Base-by-base conservation (phyloP, 2,888 invertebrate genomes). In the Polymixis flavicincta region DNA sequence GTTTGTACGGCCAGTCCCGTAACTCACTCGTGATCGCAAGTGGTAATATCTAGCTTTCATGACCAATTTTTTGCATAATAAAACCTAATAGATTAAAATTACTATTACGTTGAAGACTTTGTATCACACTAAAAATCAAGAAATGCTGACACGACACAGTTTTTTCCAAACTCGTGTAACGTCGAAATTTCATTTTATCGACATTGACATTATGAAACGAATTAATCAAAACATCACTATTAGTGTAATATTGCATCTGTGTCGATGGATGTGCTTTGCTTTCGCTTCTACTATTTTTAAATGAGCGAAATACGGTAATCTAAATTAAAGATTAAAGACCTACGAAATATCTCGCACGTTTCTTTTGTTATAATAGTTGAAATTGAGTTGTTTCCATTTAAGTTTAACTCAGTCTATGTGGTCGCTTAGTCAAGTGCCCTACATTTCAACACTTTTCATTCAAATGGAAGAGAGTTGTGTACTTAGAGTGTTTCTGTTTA, bases 391-490 rank as follows among this genome's bases (percentile, higher is more conserved):
- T 81, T 78, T 74, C 60, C 42, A 59, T 76, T 75, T 52, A 65
- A 75, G 52, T 76, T 72, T 64, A 74, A 74, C 74, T 82, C 66
- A 82, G 84, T 88, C 71, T 89, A 90, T 89, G 89, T 86, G 84
- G 85, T 90, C 81, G 81, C 84, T 75, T 87, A 85, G 82, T 83
- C 82, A 80, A 86, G 92, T 95, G 96, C 89, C 96, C 96, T 95
- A 96, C 93, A 95, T 96, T 94, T 93, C 90, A 89, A 86, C 89
- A 92, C 89, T 92, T 93, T 92, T 93, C 92, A 91, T 89, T 92
- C 93, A 93, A 95, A 96, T 96, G 95, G 95, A 96, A 95, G 95
- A 95, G 94, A 95, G 93, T 94, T 93, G 91, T 92, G 90, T 92
- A 89, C 90, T 89, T 83, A 87, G 84, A 89, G 89, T 88, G 86